phyloP scores from a whole-genome alignment of 2,113 vertebrate genomes.

The Vicugna pacos region DNA sequence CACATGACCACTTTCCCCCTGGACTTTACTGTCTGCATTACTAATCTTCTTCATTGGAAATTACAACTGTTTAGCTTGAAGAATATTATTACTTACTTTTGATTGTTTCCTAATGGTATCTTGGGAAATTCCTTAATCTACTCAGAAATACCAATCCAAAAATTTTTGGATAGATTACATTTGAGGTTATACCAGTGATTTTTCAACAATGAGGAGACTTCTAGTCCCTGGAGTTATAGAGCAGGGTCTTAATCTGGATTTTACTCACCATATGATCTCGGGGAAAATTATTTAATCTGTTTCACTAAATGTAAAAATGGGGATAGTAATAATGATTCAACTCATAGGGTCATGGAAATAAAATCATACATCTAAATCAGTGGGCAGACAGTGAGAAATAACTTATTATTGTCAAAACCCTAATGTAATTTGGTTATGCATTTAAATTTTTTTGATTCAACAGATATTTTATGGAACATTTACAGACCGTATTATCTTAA shows the following conservation, averaged over 20 bases:
- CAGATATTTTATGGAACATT: background rate
- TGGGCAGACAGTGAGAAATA: background rate
- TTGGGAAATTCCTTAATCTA: background rate
- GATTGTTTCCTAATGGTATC: background rate
- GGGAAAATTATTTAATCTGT: background rate
- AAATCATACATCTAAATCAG: background rate
- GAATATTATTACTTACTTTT: background rate
- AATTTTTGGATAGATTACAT: background rate
- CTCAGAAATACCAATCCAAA: background rate
- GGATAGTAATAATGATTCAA: background rate
- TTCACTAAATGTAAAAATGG: conserved; percentile 11
- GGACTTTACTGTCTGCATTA: background rate
- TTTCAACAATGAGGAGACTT: background rate
- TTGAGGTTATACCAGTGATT: background rate
- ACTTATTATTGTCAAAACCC: background rate
- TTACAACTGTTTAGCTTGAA: background rate
- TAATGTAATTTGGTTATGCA: background rate
- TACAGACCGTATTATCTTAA: background rate
- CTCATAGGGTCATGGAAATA: background rate
- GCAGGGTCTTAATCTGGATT: background rate
- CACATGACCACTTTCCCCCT: background rate
- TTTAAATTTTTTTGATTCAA: background rate
- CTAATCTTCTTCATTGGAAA: background rate
- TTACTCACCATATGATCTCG: background rate
- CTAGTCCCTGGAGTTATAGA: background rate